Base-by-base conservation (phyloP, 1,140 invertebrate genomes). In the Drosophila kurseongensis region DNA sequence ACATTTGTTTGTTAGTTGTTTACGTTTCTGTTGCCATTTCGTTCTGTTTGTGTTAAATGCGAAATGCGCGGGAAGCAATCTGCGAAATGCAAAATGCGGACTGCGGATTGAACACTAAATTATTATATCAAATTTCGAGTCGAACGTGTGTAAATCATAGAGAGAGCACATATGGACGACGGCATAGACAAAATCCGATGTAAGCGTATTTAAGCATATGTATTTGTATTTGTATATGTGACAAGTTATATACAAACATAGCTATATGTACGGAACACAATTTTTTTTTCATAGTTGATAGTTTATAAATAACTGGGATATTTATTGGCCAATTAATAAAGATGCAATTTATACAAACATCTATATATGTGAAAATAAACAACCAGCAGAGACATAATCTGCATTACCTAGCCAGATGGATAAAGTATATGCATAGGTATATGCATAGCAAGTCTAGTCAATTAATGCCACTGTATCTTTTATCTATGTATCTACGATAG, bases 321-420 rank as follows among this genome's bases (percentile, higher is more conserved):
- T 86, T 67, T 82, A 88, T 82, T 86, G 79, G 82, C 83, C 75
- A 88, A 86, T 88, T 86, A 88, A 86, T 88, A 86, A 86, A 79
- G 56, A 88, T 68, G 82, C 83, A 79, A 86, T 79, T 82, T 75
- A 86, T 75, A 78, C 80, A 83, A 40, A 35, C 63, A 66, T 48
- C 35, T 45, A 29, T 62, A 60, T 61, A 42, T 60, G 23, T 38
- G 60, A 51, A 60, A 27, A 14, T 35, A 48, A 29, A 58, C 56
- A 78, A 36, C 41, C 41, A 13, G 50, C 59, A 60, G 58, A 35
- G 35, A 41, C 40, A 52, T 32, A 73, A 76, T 76, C 74, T 67
- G 55, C 55, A 85, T 82, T 75, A 85, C 65, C 61, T 78, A 82
- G 82, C 63, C 78, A 66, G 54, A 74, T 56, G 40, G 59, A 85